These are phyloP conservation scores for Drosophila obscura DNA, from an alignment of 1,140 invertebrate genomes.

Conservation along the genomic window DNA sequence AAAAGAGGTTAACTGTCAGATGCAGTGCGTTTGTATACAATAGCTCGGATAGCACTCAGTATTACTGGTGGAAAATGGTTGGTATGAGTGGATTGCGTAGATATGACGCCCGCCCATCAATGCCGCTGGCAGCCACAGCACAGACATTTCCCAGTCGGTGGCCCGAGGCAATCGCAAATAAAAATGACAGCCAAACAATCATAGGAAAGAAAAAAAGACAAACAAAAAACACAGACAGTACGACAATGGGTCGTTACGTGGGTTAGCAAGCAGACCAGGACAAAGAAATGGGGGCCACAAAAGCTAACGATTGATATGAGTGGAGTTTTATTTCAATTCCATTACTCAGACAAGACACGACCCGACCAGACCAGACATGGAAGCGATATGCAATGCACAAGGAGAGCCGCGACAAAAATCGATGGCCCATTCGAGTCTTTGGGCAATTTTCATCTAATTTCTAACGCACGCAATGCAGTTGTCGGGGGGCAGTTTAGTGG, in stretches of 20 bases:
- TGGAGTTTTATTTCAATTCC: conserved; percentile 46
- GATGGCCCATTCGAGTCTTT: conserved; percentile 20
- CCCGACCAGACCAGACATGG: background rate
- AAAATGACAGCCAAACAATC: conserved; percentile 38
- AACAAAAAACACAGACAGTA: conserved; percentile 37
- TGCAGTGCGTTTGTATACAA: conserved; percentile 19
- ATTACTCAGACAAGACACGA: conserved; percentile 17
- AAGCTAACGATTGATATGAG: conserved; percentile 28
- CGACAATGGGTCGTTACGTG: conserved; percentile 14
- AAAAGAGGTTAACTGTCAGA: conserved; percentile 43
- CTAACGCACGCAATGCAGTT: conserved; percentile 47
- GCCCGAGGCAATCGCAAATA: conserved; percentile 30
- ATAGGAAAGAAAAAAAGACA: conserved; percentile 24
- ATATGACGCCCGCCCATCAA: conserved; percentile 7
- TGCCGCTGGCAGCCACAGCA: conserved; percentile 27
- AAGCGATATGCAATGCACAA: conserved; percentile 8
- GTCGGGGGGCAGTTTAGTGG: conserved; percentile 11
- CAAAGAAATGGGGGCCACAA: conserved; percentile 19
- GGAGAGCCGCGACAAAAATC: conserved; percentile 31
- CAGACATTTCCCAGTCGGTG: conserved; percentile 21
- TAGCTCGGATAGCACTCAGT: background rate
- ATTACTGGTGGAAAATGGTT: conserved; percentile 3
- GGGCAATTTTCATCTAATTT: conserved; percentile 45
- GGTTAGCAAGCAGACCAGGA: background rate
- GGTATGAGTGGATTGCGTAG: too few relatives aligned